Percentiles rank a stretch among this genome's conserved stretches.
Conservation (phyloP, 2,888 invertebrate genomes). For the Megalurothrips usitatus region DNA sequence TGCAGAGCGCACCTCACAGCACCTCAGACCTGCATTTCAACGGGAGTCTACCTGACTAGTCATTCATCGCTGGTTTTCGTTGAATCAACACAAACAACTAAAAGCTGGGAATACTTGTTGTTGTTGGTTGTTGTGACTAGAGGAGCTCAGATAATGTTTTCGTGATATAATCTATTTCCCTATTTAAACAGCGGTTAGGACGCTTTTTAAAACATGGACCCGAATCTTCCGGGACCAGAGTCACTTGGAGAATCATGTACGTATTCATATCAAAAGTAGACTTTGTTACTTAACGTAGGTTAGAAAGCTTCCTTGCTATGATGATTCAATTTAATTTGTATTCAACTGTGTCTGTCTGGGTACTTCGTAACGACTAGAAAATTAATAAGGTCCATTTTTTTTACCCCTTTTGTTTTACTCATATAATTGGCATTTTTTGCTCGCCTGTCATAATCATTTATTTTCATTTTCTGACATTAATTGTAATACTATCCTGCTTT, state of each 20-base stretch:
- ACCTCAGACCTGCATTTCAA: no score
- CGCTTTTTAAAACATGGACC: background rate
- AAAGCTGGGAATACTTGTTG: background rate
- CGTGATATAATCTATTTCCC: background rate
- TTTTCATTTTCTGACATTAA: background rate
- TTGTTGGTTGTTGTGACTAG: background rate
- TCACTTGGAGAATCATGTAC: background rate
- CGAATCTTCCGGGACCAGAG: background rate
- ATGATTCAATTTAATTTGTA: no score
- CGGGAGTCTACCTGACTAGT: no score
- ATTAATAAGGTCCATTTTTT: background rate
- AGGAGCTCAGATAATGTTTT: background rate
- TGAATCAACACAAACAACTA: background rate
- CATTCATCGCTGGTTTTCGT: no score
- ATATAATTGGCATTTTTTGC: background rate
- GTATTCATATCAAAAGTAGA: background rate
- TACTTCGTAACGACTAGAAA: background rate
- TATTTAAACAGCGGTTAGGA: background rate
- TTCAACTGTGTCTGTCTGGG: no score
- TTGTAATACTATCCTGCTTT: background rate
- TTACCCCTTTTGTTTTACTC: background rate
- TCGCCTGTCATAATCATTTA: background rate
- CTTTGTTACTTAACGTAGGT: background rate
- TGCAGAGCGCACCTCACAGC: no score
- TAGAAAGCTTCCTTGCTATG: no score